Evolutionary conservation across 30 jellyfish, hydroid and myxozoan species (phyloP).

Genomic region (Aurelia sp.): DNA sequence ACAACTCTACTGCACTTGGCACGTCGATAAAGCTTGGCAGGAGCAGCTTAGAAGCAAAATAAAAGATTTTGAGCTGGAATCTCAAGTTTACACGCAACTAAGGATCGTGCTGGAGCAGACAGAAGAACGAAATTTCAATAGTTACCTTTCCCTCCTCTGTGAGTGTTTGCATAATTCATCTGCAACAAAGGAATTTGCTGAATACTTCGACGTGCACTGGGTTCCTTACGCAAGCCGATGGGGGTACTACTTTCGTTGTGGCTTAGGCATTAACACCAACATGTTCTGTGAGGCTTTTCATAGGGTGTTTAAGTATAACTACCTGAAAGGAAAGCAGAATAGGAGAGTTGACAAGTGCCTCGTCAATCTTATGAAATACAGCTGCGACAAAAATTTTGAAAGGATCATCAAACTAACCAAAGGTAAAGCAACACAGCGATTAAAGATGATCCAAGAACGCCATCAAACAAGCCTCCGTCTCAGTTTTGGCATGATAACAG

Average conservation of each 20-base stretch:
- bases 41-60: too few species aligned
- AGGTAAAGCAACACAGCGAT: conserved; percentile 22
- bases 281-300: conserved; percentile 74
- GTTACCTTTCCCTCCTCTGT: neutral
- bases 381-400: neutral
- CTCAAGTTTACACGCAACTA: too few species aligned
- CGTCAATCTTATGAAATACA: conserved; percentile 25
- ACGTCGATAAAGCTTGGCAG: too few species aligned
- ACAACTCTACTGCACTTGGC: too few species aligned
- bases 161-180: conserved; percentile 16
- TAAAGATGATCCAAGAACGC: conserved; percentile 17
- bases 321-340: conserved; percentile 48
- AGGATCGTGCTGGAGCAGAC: conserved; percentile 18
- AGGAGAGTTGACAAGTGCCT: conserved; percentile 57
- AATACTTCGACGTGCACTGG: conserved; percentile 39
- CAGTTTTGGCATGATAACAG: neutral
- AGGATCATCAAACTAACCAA: conserved; percentile 33
- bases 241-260: conserved; percentile 43
- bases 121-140: neutral
- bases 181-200: conserved; percentile 33
- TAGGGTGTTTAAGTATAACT: conserved; percentile 42
- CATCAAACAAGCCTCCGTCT: neutral
- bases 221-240: conserved; percentile 12
- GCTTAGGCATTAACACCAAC: conserved; percentile 63
- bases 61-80: too few species aligned